These are phyloP conservation scores for Tachina grossa DNA, from an alignment of 2,888 invertebrate species.

Conservation along the genomic window DNA sequence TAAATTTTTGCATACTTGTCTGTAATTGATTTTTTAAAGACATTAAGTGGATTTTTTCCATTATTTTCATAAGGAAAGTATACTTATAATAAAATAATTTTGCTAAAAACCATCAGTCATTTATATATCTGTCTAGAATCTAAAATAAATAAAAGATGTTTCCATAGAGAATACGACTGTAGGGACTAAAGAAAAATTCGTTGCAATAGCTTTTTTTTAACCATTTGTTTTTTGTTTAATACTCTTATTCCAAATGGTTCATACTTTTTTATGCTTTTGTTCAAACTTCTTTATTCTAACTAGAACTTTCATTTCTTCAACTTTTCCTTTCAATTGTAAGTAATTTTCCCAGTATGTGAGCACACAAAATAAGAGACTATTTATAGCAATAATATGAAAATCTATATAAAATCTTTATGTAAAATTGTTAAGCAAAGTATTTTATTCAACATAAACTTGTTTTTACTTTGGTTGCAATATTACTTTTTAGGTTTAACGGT, in stretches of 20 bases:
- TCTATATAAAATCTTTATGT: constrained; percentile 1
- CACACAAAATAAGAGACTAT: background rate
- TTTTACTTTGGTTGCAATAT: constrained; percentile 8
- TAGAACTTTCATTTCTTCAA: constrained; percentile 16
- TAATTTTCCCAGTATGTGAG: background rate
- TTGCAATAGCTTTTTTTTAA: constrained; percentile 37
- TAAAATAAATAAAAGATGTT: background rate
- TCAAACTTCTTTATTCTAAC: constrained; percentile 31
- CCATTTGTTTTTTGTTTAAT: constrained; percentile 1
- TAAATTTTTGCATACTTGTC: no score
- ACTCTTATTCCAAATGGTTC: constrained; percentile 4
- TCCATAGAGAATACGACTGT: background rate
- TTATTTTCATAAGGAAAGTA: background rate
- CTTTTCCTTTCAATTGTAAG: constrained; percentile 3
- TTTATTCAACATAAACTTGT: constrained; percentile 55
- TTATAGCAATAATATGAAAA: constrained; percentile 34
- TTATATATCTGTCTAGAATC: background rate
- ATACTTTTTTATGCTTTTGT: constrained; percentile 23
- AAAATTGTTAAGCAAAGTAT: constrained; percentile 67
- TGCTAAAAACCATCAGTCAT: background rate
- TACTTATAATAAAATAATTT: background rate
- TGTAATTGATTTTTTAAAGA: no score
- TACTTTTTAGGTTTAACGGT: background rate
- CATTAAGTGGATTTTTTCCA: no score
- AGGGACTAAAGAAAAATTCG: background rate